phyloP scores from a whole-genome alignment of 2,797 vertebrate species.

The Simalia tracyae region DNA sequence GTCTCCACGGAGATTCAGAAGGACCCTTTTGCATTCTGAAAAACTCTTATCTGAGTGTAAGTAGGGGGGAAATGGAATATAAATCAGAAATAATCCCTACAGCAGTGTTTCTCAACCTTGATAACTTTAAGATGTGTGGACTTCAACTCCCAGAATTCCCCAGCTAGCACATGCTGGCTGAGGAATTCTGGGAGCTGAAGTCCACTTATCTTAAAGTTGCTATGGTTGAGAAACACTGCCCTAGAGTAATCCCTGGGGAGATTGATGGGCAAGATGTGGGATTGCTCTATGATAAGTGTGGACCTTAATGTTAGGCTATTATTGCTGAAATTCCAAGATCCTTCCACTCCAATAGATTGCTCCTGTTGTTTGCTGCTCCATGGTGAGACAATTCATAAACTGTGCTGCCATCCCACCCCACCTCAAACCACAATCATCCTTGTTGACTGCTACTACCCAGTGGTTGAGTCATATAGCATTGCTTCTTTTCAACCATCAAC shows the following conservation, averaged over 20 bases:
- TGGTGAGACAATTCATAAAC: background rate
- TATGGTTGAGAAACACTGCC: too few species aligned
- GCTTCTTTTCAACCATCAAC: background rate
- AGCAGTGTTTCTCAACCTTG: too few species aligned
- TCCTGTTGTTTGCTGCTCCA: background rate
- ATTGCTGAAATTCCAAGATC: background rate
- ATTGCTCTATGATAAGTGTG: background rate
- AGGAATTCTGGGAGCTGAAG: too few species aligned
- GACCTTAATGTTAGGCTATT: background rate
- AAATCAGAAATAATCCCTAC: background rate
- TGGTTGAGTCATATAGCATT: background rate
- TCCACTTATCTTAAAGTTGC: too few species aligned
- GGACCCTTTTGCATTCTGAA: background rate
- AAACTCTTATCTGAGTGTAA: background rate
- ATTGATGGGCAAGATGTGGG: background rate
- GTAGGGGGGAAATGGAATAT: background rate
- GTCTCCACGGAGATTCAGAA: background rate
- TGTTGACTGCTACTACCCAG: background rate
- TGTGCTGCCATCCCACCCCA: background rate
- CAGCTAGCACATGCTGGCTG: too few species aligned
- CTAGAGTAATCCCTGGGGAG: background rate
- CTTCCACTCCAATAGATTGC: background rate
- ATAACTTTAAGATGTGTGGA: too few species aligned
- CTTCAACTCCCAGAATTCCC: too few species aligned
- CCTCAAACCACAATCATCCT: background rate